phyloP scores from a whole-genome alignment of 2,888 invertebrate species.

The Antheraea yamamai region DNA sequence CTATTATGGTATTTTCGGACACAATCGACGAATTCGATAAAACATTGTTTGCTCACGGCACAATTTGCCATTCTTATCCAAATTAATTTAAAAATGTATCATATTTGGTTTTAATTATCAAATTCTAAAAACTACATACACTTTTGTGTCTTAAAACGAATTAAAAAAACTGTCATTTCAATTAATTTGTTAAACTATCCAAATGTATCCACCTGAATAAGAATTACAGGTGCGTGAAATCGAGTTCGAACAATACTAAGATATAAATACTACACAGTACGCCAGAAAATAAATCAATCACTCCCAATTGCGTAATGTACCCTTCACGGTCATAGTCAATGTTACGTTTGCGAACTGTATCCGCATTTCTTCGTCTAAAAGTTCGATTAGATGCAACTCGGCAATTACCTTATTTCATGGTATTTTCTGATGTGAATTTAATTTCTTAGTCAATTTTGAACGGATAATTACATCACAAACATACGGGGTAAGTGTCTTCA shows the following conservation, averaged over 20 bases:
- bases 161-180: no score
- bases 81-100: no score
- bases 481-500: not conserved
- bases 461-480: no score
- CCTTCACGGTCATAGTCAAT: constrained; percentile 44
- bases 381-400: not conserved
- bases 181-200: no score
- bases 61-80: no score
- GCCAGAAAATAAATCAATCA: constrained; percentile 45
- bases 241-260: not conserved
- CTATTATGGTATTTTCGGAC: no score
- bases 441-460: not conserved
- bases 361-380: constrained; percentile 23
- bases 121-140: no score
- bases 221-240: not conserved
- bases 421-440: not conserved
- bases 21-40: no score
- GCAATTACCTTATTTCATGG: not conserved
- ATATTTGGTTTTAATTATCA: no score
- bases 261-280: constrained; percentile 42
- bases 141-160: no score
- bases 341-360: constrained; percentile 26
- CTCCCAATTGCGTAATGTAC: constrained; percentile 38
- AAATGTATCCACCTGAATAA: not conserved
- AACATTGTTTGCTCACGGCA: no score